Evolutionary conservation across 2,888 invertebrate genomes (phyloP), one percentile per base, ranked within the genome.

Genomic region (Philaethria dido): DNA sequence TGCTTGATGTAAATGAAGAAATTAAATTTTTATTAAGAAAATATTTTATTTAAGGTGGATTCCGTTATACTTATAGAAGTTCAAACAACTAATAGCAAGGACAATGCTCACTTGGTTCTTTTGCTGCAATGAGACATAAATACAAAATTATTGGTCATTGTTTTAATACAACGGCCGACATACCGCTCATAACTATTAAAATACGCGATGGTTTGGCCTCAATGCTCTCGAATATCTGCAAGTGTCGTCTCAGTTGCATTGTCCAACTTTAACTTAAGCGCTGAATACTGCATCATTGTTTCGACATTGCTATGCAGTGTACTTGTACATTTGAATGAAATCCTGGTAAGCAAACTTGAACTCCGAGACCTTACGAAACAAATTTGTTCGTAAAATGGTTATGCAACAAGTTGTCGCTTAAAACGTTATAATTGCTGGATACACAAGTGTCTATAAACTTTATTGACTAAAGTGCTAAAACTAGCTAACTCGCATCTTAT

Each of bases 101-200:
- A 68, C 63, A 48, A 50, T 54, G 39, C 57, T 59, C 42, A 48
- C 57, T 69, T 50, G 54, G 67, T 69, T 69, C 68, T 70, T 73
- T 70, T 66, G 66, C 71, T 68, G 79, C 83, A 84, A 86, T 85
- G 86, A 84, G 83, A 82, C 84, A 84, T 86, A 86, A 87, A 85
- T 84, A 83, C 80, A 79, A 82, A 88, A 82, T 89, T 89, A 89
- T 89, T 87, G 88, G 84, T 84, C 89, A 89, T 90, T 89, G 89
- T 90, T 87, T 88, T 86, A 89, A 85, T 82, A 84, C 84, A 84
- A 84, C 80, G 77, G 80, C 80, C 77, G 77, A 78, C 79, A 81
- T 77, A 79, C 78, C 73, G 77, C 78, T 75, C 80, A 78, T 82
- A 82, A 83, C 84, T 84, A 86, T 86, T 88, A 85, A 86, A 85